Conservation (phyloP, 2,797 vertebrate species). For the Bryconaethiops microstoma region DNA sequence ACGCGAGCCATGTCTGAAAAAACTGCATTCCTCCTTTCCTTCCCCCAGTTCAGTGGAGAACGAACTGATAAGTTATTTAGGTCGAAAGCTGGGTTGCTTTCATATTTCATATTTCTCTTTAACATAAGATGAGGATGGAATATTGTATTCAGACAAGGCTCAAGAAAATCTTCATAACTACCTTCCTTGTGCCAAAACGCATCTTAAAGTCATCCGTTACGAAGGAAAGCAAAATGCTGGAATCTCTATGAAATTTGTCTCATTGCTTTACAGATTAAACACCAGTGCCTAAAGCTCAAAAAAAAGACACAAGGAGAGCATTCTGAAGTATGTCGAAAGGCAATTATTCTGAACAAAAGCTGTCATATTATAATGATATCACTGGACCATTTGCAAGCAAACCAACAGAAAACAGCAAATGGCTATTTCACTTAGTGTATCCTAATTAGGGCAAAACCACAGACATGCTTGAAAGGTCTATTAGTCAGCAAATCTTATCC, state of each 20-base stretch:
- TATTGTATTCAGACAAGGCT: conserved; percentile 25
- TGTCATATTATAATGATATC: conserved; percentile 5
- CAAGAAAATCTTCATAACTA: conserved; percentile 12
- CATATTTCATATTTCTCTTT: background rate
- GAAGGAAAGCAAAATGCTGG: too few species aligned
- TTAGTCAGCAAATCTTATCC: conserved; percentile 31
- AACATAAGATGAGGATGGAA: conserved; percentile 14
- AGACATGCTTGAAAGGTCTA: conserved; percentile 23
- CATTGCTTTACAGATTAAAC: background rate
- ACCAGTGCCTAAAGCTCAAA: background rate
- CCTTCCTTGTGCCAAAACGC: conserved; percentile 16
- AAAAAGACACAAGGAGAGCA: conserved; percentile 21
- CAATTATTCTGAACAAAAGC: conserved; percentile 12
- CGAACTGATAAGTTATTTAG: background rate
- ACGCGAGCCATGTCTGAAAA: conserved; percentile 24
- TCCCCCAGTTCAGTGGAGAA: conserved; percentile 33
- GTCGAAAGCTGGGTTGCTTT: background rate
- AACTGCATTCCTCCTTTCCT: conserved; percentile 32
- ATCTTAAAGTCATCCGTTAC: background rate
- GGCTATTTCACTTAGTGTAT: background rate
- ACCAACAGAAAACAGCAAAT: conserved; percentile 39
- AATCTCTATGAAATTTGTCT: too few species aligned
- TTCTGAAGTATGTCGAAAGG: conserved; percentile 2
- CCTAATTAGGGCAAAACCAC: background rate
- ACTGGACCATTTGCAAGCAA: conserved; percentile 24